Conservation (phyloP, 2,888 invertebrate species). For the Ophion ventricosus region DNA sequence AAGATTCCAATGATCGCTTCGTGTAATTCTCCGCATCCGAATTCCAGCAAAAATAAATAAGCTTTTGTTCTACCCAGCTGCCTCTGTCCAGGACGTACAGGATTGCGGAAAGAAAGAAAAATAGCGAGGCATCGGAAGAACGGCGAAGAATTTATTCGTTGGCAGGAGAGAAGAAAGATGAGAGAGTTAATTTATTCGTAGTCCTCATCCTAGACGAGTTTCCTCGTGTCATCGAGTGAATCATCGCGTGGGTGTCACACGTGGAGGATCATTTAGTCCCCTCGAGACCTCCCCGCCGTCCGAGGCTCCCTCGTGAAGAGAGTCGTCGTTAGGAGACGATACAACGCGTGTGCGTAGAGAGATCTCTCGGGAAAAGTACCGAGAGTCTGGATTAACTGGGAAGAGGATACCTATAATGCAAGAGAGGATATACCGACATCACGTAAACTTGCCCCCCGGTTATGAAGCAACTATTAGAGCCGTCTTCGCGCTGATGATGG, state of each 20-base stretch:
- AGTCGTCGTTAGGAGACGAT: conserved; percentile 32
- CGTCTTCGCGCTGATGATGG: conserved; percentile 72
- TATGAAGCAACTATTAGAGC: conserved; percentile 78
- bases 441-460: conserved; percentile 75
- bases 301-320: conserved; percentile 25
- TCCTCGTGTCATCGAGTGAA: conserved; percentile 66
- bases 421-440: conserved; percentile 59
- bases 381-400: conserved; percentile 33
- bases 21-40: too few relatives aligned
- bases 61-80: too few relatives aligned
- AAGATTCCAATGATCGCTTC: too few relatives aligned
- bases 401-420: conserved; percentile 47
- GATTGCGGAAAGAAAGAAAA: too few relatives aligned
- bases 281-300: not conserved
- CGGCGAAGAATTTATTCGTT: not conserved
- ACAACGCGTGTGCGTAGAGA: conserved; percentile 27
- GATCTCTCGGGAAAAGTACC: conserved; percentile 19
- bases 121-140: too few relatives aligned
- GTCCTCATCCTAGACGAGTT: conserved; percentile 41
- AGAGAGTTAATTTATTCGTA: conserved; percentile 34
- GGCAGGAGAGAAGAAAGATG: not conserved
- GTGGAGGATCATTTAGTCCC: conserved; percentile 51
- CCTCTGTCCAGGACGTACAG: too few relatives aligned
- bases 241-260: conserved; percentile 67
- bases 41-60: too few relatives aligned